Evolutionary conservation across 2,113 vertebrate genomes (phyloP).

Genomic region (Archocentrus centrarchus): DNA sequence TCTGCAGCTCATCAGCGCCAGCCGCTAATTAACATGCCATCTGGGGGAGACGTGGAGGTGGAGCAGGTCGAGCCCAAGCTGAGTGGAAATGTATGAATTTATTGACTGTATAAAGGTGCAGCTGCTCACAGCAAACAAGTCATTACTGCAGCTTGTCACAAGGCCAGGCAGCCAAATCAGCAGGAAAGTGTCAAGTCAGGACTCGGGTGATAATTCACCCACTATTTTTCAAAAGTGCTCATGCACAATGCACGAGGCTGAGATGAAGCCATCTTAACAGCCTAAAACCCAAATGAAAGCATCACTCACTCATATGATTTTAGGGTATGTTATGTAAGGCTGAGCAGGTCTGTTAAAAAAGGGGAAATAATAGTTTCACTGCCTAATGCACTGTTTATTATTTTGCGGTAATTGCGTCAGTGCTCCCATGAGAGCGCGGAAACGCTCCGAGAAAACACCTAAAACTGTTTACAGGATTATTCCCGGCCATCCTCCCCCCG

Average conservation of each 20-base stretch:
- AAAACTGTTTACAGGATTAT: too few species aligned
- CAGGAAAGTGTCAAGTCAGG: background rate
- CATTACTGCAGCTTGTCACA: background rate
- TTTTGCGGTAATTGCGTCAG: background rate
- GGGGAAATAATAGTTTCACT: background rate
- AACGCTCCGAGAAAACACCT: too few species aligned
- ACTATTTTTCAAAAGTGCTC: background rate
- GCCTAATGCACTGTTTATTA: fast-evolving
- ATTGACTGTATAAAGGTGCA: slow-evolving; percentile 21
- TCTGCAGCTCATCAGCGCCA: slow-evolving; percentile 36
- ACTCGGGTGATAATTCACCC: background rate
- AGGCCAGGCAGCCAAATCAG: background rate
- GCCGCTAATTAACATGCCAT: slow-evolving; percentile 45
- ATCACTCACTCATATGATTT: too few species aligned
- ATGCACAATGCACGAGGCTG: background rate
- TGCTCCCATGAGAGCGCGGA: too few species aligned
- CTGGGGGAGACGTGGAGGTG: slow-evolving; percentile 27
- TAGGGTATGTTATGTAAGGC: background rate
- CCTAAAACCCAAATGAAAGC: background rate
- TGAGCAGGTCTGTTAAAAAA: background rate
- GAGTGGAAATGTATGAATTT: slow-evolving; percentile 22
- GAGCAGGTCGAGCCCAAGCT: slow-evolving; percentile 15
- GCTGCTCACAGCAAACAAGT: slow-evolving; percentile 26
- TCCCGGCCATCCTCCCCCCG: background rate
- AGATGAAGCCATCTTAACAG: fast-evolving